phyloP scores from a whole-genome alignment of 2,888 invertebrate genomes.

The Lordiphosa andalusiaca region DNA sequence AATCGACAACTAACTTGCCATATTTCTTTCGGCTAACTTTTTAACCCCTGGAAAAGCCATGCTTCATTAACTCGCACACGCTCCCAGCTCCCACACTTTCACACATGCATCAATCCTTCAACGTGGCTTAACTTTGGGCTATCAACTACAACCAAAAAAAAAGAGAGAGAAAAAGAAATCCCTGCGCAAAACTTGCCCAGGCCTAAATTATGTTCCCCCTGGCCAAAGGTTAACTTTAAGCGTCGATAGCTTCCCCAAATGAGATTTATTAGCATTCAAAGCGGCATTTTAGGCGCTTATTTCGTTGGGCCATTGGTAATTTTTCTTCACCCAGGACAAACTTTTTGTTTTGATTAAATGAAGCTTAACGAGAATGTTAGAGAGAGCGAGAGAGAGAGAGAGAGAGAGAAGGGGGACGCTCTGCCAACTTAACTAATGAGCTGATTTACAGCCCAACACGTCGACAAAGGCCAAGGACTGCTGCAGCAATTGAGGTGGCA shows the following conservation, averaged over 20 bases:
- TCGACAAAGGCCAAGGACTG: slow-evolving; percentile 43
- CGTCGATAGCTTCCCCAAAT: slow-evolving; percentile 50
- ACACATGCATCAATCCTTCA: slow-evolving; percentile 31
- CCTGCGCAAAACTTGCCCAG: slow-evolving; percentile 29
- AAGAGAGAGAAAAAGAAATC: slow-evolving; percentile 22
- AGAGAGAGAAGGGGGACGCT: slow-evolving; percentile 18
- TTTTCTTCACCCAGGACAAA: slow-evolving; percentile 59
- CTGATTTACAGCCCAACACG: slow-evolving; percentile 75
- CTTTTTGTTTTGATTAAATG: slow-evolving; percentile 78
- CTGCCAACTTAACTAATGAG: slow-evolving; percentile 75
- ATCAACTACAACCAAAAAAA: slow-evolving; percentile 20
- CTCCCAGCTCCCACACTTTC: slow-evolving; percentile 28
- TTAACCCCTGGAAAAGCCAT: slow-evolving; percentile 32
- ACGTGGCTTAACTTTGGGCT: slow-evolving; percentile 43
- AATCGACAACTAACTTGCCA: slow-evolving; percentile 38
- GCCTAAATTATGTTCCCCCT: slow-evolving; percentile 55
- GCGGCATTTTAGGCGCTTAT: slow-evolving; percentile 67
- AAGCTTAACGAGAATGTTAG: slow-evolving; percentile 66
- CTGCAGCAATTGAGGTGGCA: slow-evolving; percentile 35
- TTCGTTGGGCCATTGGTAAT: slow-evolving; percentile 55
- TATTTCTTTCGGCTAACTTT: slow-evolving; percentile 27
- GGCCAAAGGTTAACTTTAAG: slow-evolving; percentile 60
- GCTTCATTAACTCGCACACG: slow-evolving; percentile 56
- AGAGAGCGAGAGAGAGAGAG: slow-evolving; percentile 10
- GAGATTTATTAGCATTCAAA: slow-evolving; percentile 78